These are phyloP conservation scores for Periphyllus acericola DNA, from an alignment of 2,888 invertebrate genomes.

Conservation along the genomic window DNA sequence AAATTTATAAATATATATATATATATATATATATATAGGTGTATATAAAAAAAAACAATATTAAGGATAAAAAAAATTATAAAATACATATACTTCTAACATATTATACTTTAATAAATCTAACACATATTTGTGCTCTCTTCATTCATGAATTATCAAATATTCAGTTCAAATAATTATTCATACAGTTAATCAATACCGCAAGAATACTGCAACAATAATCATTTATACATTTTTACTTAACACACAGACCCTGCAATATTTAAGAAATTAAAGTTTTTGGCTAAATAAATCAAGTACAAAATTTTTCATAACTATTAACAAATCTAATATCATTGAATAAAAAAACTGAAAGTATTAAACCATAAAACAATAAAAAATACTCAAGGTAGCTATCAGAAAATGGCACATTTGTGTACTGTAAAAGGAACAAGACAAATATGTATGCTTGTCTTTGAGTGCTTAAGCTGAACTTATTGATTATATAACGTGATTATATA, in stretches of 20 bases:
- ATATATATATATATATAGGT: background rate
- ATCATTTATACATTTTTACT: constrained; percentile 18
- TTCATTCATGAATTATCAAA: constrained; percentile 16
- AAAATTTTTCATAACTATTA: background rate
- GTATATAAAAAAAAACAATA: background rate
- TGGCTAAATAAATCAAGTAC: background rate
- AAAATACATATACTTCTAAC: constrained; percentile 14
- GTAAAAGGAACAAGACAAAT: constrained; percentile 41
- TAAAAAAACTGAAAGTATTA: constrained; percentile 12
- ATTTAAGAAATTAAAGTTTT: constrained; percentile 10
- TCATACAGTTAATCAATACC: background rate
- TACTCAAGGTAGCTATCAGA: constrained; percentile 11
- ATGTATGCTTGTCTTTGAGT: constrained; percentile 13
- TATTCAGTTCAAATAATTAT: constrained; percentile 46
- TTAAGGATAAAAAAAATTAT: constrained; percentile 5
- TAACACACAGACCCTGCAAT: constrained; percentile 41
- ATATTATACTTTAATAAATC: constrained; percentile 36
- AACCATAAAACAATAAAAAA: constrained; percentile 25
- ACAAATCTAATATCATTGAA: background rate
- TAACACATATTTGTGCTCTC: constrained; percentile 29
- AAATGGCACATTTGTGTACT: constrained; percentile 41
- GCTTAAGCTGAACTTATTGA: constrained; percentile 33
- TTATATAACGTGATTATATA: constrained; percentile 63
- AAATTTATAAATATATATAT: background rate
- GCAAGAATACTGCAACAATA: constrained; percentile 17